Percentiles rank a stretch among this genome's conserved stretches.
phyloP scores from a whole-genome alignment of 2,797 vertebrate genomes.

The Neostethus bicornis region DNA sequence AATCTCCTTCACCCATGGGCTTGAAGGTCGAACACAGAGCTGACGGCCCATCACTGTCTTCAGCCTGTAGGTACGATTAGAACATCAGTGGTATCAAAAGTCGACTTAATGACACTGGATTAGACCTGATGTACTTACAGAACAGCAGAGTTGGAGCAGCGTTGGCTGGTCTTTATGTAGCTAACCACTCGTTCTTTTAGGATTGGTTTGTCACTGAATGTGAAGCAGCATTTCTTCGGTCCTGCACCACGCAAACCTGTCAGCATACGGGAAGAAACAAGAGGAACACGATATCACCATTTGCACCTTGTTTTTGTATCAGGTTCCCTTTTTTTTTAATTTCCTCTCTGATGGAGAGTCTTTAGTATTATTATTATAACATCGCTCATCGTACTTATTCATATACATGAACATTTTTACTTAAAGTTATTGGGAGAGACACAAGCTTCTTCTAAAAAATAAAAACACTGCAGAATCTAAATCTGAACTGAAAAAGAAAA shows the following conservation, averaged over 20 bases:
- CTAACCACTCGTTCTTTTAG: constrained; percentile 12
- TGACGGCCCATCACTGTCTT: constrained; percentile 35
- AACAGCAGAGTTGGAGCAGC: constrained; percentile 64
- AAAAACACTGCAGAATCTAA: too few relatives aligned
- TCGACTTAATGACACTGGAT: background rate
- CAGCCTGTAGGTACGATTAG: constrained; percentile 67
- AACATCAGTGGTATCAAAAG: background rate
- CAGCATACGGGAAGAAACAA: constrained; percentile 7
- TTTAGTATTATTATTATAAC: too few relatives aligned
- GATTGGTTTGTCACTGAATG: constrained; percentile 36
- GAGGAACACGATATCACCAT: background rate
- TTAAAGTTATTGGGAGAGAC: too few relatives aligned
- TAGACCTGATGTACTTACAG: constrained; percentile 58
- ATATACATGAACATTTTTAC: too few relatives aligned
- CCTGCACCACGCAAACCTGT: constrained; percentile 40
- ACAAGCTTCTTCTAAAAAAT: too few relatives aligned
- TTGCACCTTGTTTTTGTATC: background rate
- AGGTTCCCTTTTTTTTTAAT: constrained; percentile 5
- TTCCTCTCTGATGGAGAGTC: too few relatives aligned
- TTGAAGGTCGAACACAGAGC: constrained; percentile 65
- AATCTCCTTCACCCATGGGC: constrained; percentile 63
- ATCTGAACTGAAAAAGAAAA: too few relatives aligned
- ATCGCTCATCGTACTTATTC: too few relatives aligned
- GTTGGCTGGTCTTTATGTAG: constrained; percentile 73
- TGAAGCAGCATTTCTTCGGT: constrained; percentile 72